Evolutionary conservation across 2,888 invertebrate genomes (phyloP).

Genomic region (Mythimna albipuncta): DNA sequence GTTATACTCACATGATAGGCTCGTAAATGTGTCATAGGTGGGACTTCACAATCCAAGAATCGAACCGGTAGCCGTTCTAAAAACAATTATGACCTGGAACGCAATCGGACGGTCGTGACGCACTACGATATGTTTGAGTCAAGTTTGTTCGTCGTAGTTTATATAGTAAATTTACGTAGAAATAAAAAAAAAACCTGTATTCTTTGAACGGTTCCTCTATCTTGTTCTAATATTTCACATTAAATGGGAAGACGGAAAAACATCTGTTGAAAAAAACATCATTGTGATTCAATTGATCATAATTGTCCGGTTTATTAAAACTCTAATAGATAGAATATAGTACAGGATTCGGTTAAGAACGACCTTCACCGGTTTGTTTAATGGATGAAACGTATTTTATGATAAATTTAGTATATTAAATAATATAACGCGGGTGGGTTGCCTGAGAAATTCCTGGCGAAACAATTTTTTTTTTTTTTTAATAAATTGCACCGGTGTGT

Average conservation of each 20-base stretch:
- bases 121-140: conserved; percentile 21
- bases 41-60: conserved; percentile 45
- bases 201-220: conserved; percentile 30
- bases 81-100: conserved; percentile 34
- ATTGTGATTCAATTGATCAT: background rate
- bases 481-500: too few species aligned
- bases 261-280: background rate
- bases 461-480: too few species aligned
- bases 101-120: conserved; percentile 25
- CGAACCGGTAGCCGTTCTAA: conserved; percentile 29
- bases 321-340: background rate
- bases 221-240: conserved; percentile 17
- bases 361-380: too few species aligned
- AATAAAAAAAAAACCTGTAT: conserved; percentile 26
- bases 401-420: too few species aligned
- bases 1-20: background rate
- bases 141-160: conserved; percentile 25
- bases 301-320: background rate
- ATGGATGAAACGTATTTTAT: too few species aligned
- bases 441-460: too few species aligned
- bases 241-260: conserved; percentile 18
- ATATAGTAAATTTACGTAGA: conserved; percentile 35
- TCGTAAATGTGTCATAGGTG: conserved; percentile 32
- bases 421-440: too few species aligned
- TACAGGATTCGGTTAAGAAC: too few species aligned